Evolutionary conservation across 1,140 invertebrate genomes (phyloP), one percentile per base, ranked within the genome.

Genomic region (Leptinotarsa lineolata): DNA sequence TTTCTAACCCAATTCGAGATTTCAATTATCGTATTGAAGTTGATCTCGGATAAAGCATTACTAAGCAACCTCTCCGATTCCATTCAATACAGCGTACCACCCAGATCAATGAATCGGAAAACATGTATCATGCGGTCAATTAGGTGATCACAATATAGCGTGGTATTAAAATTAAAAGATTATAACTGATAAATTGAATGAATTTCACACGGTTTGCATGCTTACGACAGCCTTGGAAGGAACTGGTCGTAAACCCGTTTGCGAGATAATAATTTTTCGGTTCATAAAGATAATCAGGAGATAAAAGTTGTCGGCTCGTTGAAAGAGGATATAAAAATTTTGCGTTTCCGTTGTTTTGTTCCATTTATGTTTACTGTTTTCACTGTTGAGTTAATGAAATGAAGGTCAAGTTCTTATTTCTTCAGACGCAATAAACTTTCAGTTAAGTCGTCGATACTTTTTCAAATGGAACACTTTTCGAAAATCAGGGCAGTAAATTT

Each of bases 241-340:
- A 54, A 54, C 48, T 54, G 48, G 15, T 18, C 48, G 4, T 16
- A 8, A 54, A 54, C 48, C 48, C n/a, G 48, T 54, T 54, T 54
- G 48, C 16, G 48, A 54, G 15, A n/a, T 54, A 54, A 15, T 54
- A 15, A 54, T 54, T 54, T 54, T 54, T 54, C 48, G 48, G 48
- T n/a, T 54, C 48, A 54, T 54, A 16, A 54, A 16, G 48, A 16
- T 54, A 18, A 54, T 54, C 48, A 54, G 48, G 48, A 54, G 48
- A 54, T 54, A 54, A 54, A 54, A 54, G 30, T 54, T 18, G 48
- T n/a, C 48, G 48, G 48, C 48, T 54, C n/a, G 48, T 54, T 54
- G 48, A 13, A 54, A 54, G 48, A n/a, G 48, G 15, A 54, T 54
- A 54, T 54, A 15, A 54, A 15, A 18, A 54, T 15, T 54, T 54